Evolutionary conservation across 1,140 invertebrate genomes (phyloP).

Genomic region (Sweltsa coloradensis): DNA sequence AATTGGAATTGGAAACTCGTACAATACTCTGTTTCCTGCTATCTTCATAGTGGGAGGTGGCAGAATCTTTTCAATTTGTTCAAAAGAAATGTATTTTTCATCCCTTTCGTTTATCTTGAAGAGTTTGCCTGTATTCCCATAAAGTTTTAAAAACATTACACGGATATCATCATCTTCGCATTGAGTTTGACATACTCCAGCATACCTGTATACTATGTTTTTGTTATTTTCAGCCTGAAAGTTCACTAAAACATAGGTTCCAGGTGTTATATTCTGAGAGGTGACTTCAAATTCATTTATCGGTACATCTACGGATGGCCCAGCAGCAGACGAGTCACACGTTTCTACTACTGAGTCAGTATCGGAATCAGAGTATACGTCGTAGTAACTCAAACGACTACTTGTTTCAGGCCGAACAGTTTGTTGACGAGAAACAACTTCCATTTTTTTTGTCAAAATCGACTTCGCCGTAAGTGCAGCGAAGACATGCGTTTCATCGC

Average conservation of each 20-base stretch:
- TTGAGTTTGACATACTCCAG: not conserved
- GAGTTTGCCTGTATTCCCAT: conserved; percentile 2
- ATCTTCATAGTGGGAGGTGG: not conserved
- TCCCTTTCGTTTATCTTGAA: not conserved
- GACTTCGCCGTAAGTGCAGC: not conserved
- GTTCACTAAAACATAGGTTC: not conserved
- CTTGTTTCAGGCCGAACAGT: not conserved
- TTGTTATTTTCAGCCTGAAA: not conserved
- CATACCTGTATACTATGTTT: not conserved
- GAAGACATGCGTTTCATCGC: not conserved
- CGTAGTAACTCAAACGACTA: not conserved
- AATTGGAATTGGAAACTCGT: not conserved
- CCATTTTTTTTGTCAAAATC: not conserved
- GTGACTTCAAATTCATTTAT: not conserved
- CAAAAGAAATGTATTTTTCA: conserved; percentile 3
- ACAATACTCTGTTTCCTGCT: not conserved
- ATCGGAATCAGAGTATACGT: not conserved
- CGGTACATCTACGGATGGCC: not conserved
- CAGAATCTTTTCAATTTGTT: not conserved
- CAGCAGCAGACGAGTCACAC: not conserved
- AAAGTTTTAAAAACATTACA: conserved; percentile 3
- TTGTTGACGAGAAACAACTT: not conserved
- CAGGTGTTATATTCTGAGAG: not conserved
- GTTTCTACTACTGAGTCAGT: not conserved
- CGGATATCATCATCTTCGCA: not conserved